Evolutionary conservation across 2,888 invertebrate species (phyloP).

Genomic region (Acronicta psi): DNA sequence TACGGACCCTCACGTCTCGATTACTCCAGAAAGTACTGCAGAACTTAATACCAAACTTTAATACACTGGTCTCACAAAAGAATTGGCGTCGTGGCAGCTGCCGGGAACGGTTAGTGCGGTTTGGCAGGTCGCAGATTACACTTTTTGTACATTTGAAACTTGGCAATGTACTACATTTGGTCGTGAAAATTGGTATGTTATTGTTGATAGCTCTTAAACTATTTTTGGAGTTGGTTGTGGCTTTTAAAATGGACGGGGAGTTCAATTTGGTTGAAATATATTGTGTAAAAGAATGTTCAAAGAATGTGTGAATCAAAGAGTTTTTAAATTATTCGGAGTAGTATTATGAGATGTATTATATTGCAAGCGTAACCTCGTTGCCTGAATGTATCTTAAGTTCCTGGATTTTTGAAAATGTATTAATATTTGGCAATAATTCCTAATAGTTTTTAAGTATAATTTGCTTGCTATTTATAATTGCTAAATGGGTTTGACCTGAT

Average conservation of each 20-base stretch:
- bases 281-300: too few species aligned
- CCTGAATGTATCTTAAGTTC: too few species aligned
- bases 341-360: too few species aligned
- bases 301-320: too few species aligned
- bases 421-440: too few species aligned
- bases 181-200: conserved; percentile 44
- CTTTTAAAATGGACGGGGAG: neutral
- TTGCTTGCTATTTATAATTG: too few species aligned
- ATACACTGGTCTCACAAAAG: conserved; percentile 52
- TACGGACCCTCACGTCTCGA: conserved; percentile 22
- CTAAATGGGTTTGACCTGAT: too few species aligned
- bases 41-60: conserved; percentile 52
- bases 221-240: neutral
- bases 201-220: conserved; percentile 24
- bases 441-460: too few species aligned
- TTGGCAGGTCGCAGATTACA: conserved; percentile 55
- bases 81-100: conserved; percentile 50
- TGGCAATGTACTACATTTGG: conserved; percentile 42
- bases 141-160: conserved; percentile 54
- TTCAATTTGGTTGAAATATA: too few species aligned
- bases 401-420: too few species aligned
- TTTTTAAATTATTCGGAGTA: too few species aligned
- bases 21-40: conserved; percentile 40
- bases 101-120: conserved; percentile 43
- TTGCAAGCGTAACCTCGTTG: too few species aligned